A percentile compares a stretch with the other conserved stretches of the same genome.
These are phyloP conservation scores for Triops longicaudatus DNA, from an alignment of 1,140 invertebrate species.

Conservation along the genomic window DNA sequence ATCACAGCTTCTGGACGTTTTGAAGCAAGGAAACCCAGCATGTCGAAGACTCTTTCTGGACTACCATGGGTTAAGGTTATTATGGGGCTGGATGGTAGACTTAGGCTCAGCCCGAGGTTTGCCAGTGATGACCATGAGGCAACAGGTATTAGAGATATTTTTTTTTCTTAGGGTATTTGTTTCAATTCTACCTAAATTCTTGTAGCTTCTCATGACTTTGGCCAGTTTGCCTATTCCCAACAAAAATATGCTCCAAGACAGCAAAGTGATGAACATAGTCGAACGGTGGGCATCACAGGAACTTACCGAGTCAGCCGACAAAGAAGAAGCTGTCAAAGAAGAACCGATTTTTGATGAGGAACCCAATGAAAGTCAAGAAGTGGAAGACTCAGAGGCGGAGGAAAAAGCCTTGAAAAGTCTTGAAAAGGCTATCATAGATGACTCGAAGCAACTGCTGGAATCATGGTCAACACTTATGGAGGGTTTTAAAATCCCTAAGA, in stretches of 20 bases:
- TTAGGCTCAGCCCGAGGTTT: conserved; percentile 36
- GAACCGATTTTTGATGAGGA: conserved; percentile 29
- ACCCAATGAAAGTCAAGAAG: conserved; percentile 35
- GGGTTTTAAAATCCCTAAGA: conserved; percentile 89
- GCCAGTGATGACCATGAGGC: conserved; percentile 40
- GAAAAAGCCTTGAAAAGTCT: neutral
- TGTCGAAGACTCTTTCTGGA: conserved; percentile 84
- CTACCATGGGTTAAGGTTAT: conserved; percentile 80
- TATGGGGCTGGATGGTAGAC: conserved; percentile 86
- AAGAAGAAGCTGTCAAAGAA: conserved; percentile 21
- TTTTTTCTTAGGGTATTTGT: conserved; percentile 19
- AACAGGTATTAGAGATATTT: conserved; percentile 32
- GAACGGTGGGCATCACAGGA: conserved; percentile 58
- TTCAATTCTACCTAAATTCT: conserved; percentile 26
- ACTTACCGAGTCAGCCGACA: conserved; percentile 15
- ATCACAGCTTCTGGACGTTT: conserved; percentile 49
- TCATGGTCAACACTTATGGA: conserved; percentile 75
- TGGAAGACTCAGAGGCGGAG: conserved; percentile 23
- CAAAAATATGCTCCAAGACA: conserved; percentile 84
- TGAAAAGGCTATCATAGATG: neutral
- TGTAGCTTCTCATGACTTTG: conserved; percentile 70
- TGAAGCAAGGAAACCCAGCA: conserved; percentile 62
- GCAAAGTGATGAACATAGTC: conserved; percentile 66
- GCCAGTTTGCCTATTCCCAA: conserved; percentile 80
- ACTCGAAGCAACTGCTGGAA: conserved; percentile 48